Evolutionary conservation across 2,888 invertebrate species (phyloP).

Genomic region (Papilio elwesi): DNA sequence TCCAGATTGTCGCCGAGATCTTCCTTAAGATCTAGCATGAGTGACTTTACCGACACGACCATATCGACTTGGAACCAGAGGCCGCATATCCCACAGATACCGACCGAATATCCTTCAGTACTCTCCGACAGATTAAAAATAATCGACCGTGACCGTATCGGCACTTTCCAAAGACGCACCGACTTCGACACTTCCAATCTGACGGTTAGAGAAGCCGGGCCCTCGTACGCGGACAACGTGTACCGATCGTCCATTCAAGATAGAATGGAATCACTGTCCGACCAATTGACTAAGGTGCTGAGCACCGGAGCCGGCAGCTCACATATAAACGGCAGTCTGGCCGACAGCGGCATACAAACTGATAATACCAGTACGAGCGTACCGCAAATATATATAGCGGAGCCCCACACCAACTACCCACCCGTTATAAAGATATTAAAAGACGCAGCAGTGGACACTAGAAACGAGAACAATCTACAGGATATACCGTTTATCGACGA

Average conservation of each 20-base stretch:
- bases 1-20: conserved; percentile 74
- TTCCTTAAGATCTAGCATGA: conserved; percentile 76
- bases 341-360: conserved; percentile 79
- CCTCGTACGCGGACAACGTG: conserved; percentile 69
- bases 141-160: conserved; percentile 67
- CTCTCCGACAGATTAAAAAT: conserved; percentile 73
- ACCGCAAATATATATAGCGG: conserved; percentile 72
- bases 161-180: conserved; percentile 68
- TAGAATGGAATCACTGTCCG: conserved; percentile 72
- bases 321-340: conserved; percentile 77
- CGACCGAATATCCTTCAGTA: conserved; percentile 76
- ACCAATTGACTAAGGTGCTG: conserved; percentile 75
- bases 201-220: conserved; percentile 60
- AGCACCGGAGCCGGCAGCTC: conserved; percentile 77
- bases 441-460: conserved; percentile 76
- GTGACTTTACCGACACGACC: conserved; percentile 81
- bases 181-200: conserved; percentile 75
- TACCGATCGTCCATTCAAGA: conserved; percentile 68
- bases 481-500: conserved; percentile 80
- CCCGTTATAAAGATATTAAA: conserved; percentile 62
- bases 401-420: conserved; percentile 51
- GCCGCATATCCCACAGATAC: conserved; percentile 54
- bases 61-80: conserved; percentile 80
- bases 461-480: conserved; percentile 77
- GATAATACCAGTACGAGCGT: conserved; percentile 79